Base-by-base conservation (phyloP, 2,888 invertebrate genomes). In the Dendrolimus pini region DNA sequence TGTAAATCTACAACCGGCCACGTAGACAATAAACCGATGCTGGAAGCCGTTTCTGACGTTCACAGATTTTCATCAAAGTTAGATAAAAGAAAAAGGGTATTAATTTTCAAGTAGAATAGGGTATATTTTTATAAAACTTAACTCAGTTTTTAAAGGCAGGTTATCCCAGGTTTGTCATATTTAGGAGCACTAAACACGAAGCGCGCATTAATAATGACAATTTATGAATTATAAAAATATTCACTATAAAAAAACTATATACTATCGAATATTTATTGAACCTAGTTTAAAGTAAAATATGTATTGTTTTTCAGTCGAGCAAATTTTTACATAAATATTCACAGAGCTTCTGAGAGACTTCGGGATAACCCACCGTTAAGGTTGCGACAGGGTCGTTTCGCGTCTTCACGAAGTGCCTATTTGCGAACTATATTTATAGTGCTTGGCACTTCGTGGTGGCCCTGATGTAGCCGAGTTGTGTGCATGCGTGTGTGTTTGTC, bases 111-210 rank as follows among this genome's bases (percentile, higher is more conserved):
- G 68, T 66, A 65, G 65, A 61, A 63, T 66, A 65, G 80, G 71
- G 75, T 77, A 81, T 84, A 84, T 85, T 85, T 85, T 83, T 83
- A 72, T 82, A 83, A 75, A 74, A 69, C 77, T 77, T 76, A 61
- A 55, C 69, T 73, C 76, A 64, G 65, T 71, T 47, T 10, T 47
- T 47, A 30, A 30, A 30, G 30, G 30, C 30, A 30, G 30, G 30
- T 30, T 30, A 30, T 30, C 30, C 30, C 30, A 30, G 30, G 6
- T 30, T 3, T 30, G 6, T 6, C 30, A 30, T 30, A 30, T 30
- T 30, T 30, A 30, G 30, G 6, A 30, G 30, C 30, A 30, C 6
- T 30, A 30, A 30, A 30, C 6, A 30, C 30, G 30, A 30, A 30
- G 30, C 30, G 30, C 30, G 30, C 3, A 6, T 30, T 30, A 30